A percentile compares a stretch with the other conserved stretches of the same genome.
These are phyloP conservation scores for Peromyscus polionotus DNA, from an alignment of 2,113 vertebrate species.

Conservation along the genomic window DNA sequence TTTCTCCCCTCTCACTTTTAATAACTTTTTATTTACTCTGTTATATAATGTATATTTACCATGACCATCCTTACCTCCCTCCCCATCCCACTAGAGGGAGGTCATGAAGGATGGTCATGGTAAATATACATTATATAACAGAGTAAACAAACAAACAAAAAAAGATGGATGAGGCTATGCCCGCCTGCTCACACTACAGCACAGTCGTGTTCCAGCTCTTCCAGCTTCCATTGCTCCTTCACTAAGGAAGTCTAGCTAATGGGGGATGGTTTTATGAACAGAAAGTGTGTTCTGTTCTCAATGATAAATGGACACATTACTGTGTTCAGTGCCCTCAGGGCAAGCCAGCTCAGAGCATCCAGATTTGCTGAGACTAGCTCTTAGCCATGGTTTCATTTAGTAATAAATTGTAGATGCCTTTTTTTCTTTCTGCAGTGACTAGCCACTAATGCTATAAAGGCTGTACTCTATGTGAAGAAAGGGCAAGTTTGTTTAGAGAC, in stretches of 20 bases:
- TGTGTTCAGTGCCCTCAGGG: no score
- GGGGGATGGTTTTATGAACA: neutral
- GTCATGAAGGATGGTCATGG: neutral
- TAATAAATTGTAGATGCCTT: neutral
- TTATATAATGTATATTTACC: neutral
- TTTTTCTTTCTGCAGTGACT: neutral
- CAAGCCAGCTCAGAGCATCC: neutral
- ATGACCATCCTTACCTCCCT: accelerated
- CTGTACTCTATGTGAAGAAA: neutral
- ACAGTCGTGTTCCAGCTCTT: neutral
- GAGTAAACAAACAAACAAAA: neutral
- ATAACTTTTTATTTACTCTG: neutral
- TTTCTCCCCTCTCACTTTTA: neutral
- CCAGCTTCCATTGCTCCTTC: neutral
- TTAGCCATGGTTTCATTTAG: neutral
- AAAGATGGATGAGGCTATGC: neutral
- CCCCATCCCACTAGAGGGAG: no score
- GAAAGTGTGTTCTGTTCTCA: neutral
- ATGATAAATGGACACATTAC: neutral
- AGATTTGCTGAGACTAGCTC: neutral
- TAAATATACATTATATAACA: neutral
- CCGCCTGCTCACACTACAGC: neutral
- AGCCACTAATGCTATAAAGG: neutral
- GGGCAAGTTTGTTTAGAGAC: neutral
- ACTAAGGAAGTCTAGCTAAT: neutral